phyloP scores from a whole-genome alignment of 2,888 invertebrate genomes.

The Sericinus montela region DNA sequence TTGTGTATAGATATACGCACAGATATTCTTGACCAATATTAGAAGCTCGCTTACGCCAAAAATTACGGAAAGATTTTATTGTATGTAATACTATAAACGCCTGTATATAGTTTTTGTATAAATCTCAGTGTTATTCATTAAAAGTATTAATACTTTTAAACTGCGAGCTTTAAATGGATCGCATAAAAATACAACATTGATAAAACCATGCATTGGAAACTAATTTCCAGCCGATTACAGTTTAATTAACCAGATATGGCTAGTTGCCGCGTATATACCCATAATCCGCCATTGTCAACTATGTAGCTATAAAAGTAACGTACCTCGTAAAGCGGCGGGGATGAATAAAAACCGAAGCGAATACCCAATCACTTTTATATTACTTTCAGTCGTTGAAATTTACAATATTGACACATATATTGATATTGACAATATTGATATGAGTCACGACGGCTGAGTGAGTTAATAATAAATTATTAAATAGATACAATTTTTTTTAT shows the following conservation, averaged over 20 bases:
- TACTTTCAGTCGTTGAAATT: constrained; percentile 15
- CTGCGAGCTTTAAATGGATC: constrained; percentile 4
- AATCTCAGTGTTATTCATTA: too few species aligned
- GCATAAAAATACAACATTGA: constrained; percentile 26
- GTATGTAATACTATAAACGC: too few species aligned
- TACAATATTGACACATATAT: not conserved
- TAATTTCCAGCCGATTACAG: constrained; percentile 37
- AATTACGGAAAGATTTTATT: too few species aligned
- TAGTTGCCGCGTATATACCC: constrained; percentile 26
- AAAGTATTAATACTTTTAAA: too few species aligned
- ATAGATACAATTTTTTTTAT: too few species aligned
- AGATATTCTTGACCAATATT: too few species aligned
- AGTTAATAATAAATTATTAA: too few species aligned
- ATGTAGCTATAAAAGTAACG: constrained; percentile 41
- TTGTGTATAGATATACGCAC: too few species aligned
- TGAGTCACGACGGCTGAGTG: too few species aligned
- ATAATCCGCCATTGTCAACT: constrained; percentile 37
- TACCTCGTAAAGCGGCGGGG: constrained; percentile 33
- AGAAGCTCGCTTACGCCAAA: too few species aligned
- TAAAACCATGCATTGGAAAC: constrained; percentile 32
- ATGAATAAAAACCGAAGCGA: constrained; percentile 26
- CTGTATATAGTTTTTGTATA: too few species aligned
- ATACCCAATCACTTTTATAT: constrained; percentile 18
- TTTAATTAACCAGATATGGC: constrained; percentile 42
- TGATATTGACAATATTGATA: too few species aligned